phyloP scores from a whole-genome alignment of 1,140 invertebrate species.

The Drosophila parabipectinata region DNA sequence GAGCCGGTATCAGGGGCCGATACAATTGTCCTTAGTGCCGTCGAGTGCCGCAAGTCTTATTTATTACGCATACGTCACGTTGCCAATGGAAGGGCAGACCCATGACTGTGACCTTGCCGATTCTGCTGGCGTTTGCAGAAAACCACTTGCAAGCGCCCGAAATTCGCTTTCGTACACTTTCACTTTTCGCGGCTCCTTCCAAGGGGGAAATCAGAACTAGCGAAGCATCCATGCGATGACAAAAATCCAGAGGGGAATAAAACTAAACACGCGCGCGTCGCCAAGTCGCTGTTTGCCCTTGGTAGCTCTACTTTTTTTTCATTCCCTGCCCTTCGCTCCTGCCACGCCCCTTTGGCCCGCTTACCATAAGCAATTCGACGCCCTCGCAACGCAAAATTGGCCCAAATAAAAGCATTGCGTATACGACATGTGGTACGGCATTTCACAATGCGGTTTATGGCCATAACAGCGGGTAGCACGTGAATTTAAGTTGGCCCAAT shows the following conservation, averaged over 20 bases:
- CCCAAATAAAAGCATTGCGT: conserved; percentile 61
- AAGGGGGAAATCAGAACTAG: conserved; percentile 33
- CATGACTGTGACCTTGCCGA: conserved; percentile 50
- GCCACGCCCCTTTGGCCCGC: background rate
- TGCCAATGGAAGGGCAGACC: conserved; percentile 23
- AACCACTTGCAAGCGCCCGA: conserved; percentile 10
- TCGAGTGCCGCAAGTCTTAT: conserved; percentile 49
- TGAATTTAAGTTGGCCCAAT: conserved; percentile 58
- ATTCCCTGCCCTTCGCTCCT: conserved; percentile 7
- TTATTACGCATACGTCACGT: conserved; percentile 78
- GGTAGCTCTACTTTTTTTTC: conserved; percentile 2
- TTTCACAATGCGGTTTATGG: conserved; percentile 55
- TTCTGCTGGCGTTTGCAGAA: conserved; percentile 34
- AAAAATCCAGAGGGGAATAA: conserved; percentile 43
- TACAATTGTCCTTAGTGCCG: conserved; percentile 63
- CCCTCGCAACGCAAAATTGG: conserved; percentile 51
- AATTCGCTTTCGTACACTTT: background rate
- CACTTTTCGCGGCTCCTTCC: background rate
- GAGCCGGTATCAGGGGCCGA: conserved; percentile 52
- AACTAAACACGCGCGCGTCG: conserved; percentile 63
- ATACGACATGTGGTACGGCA: conserved; percentile 57
- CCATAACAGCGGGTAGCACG: conserved; percentile 50
- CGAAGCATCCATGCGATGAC: conserved; percentile 5
- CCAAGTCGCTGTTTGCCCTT: conserved; percentile 70
- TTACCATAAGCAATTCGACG: background rate